Conservation (phyloP, 2,797 vertebrate genomes). For the Atherinosoma microstoma region DNA sequence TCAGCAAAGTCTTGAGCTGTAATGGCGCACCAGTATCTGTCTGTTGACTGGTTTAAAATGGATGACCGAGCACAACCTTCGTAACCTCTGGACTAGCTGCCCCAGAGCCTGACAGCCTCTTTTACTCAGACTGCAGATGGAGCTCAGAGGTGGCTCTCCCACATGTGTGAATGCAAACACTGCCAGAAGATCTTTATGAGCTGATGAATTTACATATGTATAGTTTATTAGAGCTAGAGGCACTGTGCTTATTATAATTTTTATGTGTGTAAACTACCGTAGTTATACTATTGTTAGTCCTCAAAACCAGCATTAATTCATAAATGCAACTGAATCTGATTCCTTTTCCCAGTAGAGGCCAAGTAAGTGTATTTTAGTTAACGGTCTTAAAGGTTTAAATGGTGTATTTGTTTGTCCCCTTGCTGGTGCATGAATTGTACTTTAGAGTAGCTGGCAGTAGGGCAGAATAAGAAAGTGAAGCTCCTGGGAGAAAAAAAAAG, state of each 20-base stretch:
- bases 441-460: constrained; percentile 21
- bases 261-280: not conserved
- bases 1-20: constrained; percentile 54
- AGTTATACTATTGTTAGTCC: not conserved
- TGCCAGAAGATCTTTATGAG: constrained; percentile 20
- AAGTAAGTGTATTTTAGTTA: constrained; percentile 31
- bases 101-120: constrained; percentile 59
- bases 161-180: constrained; percentile 26
- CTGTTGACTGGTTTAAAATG: constrained; percentile 82
- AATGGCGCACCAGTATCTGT: constrained; percentile 63
- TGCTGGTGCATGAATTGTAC: constrained; percentile 41
- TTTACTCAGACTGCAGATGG: constrained; percentile 52
- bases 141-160: constrained; percentile 46
- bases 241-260: not conserved
- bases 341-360: constrained; percentile 1
- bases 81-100: constrained; percentile 70
- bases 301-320: not conserved
- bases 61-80: constrained; percentile 75
- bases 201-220: constrained; percentile 28
- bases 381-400: constrained; percentile 29
- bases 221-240: not conserved
- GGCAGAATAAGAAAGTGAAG: constrained; percentile 35
- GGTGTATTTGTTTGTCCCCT: constrained; percentile 43
- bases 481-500: constrained; percentile 46
- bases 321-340: not conserved